These are phyloP conservation scores for Argentina silus DNA, from an alignment of 2,797 vertebrate genomes.

Conservation along the genomic window DNA sequence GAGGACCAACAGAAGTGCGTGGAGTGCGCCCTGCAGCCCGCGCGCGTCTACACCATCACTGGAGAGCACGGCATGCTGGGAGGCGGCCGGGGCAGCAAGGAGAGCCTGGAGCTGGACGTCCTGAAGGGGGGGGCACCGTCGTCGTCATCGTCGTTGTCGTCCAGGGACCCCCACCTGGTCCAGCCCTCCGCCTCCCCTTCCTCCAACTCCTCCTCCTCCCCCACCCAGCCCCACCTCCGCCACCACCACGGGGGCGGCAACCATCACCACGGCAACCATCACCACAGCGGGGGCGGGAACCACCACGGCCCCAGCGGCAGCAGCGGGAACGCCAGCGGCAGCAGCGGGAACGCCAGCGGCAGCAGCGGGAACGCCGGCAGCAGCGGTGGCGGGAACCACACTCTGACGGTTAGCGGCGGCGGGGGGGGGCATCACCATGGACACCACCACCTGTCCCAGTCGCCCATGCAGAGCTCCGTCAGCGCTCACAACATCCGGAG, in stretches of 20 bases:
- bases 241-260: conserved; percentile 54
- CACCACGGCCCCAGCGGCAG: conserved; percentile 45
- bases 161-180: conserved; percentile 46
- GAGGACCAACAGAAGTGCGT: conserved; percentile 86
- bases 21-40: conserved; percentile 82
- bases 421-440: conserved; percentile 57
- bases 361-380: not conserved
- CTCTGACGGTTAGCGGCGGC: conserved; percentile 27
- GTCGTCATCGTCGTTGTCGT: conserved; percentile 29
- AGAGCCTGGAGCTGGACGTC: conserved; percentile 91
- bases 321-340: not conserved
- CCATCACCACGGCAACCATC: conserved; percentile 71
- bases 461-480: conserved; percentile 82
- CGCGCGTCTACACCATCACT: conserved; percentile 93
- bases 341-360: conserved; percentile 48
- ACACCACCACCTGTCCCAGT: conserved; percentile 78
- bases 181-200: conserved; percentile 71
- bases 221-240: conserved; percentile 69
- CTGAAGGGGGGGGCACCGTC: conserved; percentile 82
- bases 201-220: conserved; percentile 70
- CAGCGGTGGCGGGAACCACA: conserved; percentile 43
- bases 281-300: conserved; percentile 62
- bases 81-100: conserved; percentile 81
- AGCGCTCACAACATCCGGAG: conserved; percentile 84
- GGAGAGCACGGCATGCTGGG: conserved; percentile 90